Evolutionary conservation across 2,113 vertebrate genomes (phyloP).

Genomic region (Setophaga petechia): DNA sequence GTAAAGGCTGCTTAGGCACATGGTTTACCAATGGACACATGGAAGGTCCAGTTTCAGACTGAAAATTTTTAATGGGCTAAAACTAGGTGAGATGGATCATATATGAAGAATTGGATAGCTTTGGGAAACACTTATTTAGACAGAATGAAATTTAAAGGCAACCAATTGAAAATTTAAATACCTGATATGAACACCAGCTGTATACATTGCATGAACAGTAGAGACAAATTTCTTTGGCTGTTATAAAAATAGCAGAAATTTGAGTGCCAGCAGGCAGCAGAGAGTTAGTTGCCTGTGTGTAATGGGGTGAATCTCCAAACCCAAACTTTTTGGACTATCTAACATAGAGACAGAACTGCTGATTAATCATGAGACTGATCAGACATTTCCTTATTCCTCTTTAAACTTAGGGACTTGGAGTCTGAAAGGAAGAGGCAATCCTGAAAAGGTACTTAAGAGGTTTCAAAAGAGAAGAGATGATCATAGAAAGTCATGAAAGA

Average conservation of each 20-base stretch:
- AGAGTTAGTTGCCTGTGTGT: background rate
- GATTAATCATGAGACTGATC: background rate
- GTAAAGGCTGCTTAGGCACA: background rate
- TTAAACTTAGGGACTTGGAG: background rate
- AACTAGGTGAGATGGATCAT: background rate
- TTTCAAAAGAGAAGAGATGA: background rate
- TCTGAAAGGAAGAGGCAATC: background rate
- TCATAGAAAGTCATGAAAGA: background rate
- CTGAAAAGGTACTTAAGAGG: background rate
- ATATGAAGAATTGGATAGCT: background rate
- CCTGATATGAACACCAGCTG: background rate
- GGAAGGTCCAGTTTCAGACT: background rate
- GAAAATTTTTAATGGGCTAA: background rate
- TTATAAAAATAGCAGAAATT: background rate
- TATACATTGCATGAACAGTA: rapidly evolving
- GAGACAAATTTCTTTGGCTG: background rate
- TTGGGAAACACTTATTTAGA: background rate
- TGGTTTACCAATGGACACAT: background rate
- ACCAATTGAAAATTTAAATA: background rate
- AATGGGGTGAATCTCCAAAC: background rate
- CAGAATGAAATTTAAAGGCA: background rate
- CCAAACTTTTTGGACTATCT: background rate
- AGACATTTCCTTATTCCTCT: background rate
- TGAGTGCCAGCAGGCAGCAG: background rate
- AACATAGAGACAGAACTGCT: background rate